Evolutionary conservation across 2,888 invertebrate genomes (phyloP).

Genomic region (Liposcelis brunnea): DNA sequence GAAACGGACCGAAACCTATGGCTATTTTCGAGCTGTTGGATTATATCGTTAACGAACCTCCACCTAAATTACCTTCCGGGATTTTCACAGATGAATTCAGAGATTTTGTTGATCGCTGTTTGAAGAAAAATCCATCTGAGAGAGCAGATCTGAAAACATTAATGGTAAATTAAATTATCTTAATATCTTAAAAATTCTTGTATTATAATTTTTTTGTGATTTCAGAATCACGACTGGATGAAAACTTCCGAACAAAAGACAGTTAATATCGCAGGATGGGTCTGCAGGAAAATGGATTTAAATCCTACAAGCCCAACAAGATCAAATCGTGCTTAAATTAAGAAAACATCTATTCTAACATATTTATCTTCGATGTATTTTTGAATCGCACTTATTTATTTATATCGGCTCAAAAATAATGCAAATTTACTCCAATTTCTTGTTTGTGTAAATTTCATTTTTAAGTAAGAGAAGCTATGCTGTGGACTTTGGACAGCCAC

Average conservation of each 20-base stretch:
- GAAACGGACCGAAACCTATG: constrained; percentile 70
- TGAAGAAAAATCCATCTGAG: constrained; percentile 92
- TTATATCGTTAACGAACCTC: constrained; percentile 98
- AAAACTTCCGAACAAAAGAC: constrained; percentile 67
- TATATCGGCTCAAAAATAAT: no score
- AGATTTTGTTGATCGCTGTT: constrained; percentile 88
- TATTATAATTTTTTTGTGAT: constrained; percentile 18
- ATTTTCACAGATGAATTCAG: constrained; percentile 85
- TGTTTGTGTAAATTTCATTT: no score
- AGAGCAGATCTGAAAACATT: constrained; percentile 89
- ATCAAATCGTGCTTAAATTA: no score
- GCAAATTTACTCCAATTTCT: no score
- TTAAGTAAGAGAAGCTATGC: no score
- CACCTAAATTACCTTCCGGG: constrained; percentile 82
- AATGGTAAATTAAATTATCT: constrained; percentile 40
- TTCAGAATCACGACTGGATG: constrained; percentile 83
- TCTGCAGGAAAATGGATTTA: constrained; percentile 81
- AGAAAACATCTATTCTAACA: no score
- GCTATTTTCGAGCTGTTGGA: constrained; percentile 97
- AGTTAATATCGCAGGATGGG: constrained; percentile 91
- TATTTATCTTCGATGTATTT: no score
- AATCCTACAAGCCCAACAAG: constrained; percentile 58
- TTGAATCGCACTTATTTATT: no score
- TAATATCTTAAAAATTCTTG: not conserved
- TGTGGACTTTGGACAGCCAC: no score